Base-by-base conservation (phyloP, 2,888 invertebrate species). In the Apamea crenata region DNA sequence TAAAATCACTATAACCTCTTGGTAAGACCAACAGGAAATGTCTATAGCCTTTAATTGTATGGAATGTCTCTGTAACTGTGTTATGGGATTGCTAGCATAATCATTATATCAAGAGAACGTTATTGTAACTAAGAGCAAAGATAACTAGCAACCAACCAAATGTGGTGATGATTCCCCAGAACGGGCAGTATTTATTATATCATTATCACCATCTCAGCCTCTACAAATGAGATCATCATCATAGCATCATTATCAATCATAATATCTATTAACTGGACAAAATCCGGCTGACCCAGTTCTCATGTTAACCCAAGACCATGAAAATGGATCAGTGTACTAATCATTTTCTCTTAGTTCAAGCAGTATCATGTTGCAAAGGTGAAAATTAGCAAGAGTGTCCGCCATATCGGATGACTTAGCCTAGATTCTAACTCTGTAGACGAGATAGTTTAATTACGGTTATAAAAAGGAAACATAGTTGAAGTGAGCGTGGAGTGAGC, bases 401-500 rank as follows among this genome's bases (percentile, higher is more conserved):
- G 29, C 61, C 21, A 14, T 78, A 85, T 85, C 82, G 18, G 4
- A n/a, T 85, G 18, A 21, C 76, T 67, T 70, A 68, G 36, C 67
- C 78, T 44, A 85, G n/a, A 72, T 78, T 67, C 14, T 70, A 8
- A 65, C 25, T 16, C 47, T 63, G 44, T 63, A 56, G n/a, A 4
- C 32, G 16, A 72, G 36, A 32, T 44, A 50, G 29, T 40, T 80
- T 53, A 53, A 44, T 53, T 21, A 50, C 1, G 4, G 12, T 50
- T n/a, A n/a, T n/a, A n/a, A n/a, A n/a, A n/a, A n/a, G n/a, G n/a
- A n/a, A n/a, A n/a, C n/a, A n/a, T n/a, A n/a, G n/a, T n/a, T n/a
- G n/a, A n/a, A n/a, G n/a, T n/a, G n/a, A n/a, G n/a, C n/a, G n/a
- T n/a, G n/a, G n/a, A n/a, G n/a, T n/a, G n/a, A n/a, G n/a, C n/a